Evolutionary conservation across 2,888 invertebrate species (phyloP).

Genomic region (Lithophane socia): DNA sequence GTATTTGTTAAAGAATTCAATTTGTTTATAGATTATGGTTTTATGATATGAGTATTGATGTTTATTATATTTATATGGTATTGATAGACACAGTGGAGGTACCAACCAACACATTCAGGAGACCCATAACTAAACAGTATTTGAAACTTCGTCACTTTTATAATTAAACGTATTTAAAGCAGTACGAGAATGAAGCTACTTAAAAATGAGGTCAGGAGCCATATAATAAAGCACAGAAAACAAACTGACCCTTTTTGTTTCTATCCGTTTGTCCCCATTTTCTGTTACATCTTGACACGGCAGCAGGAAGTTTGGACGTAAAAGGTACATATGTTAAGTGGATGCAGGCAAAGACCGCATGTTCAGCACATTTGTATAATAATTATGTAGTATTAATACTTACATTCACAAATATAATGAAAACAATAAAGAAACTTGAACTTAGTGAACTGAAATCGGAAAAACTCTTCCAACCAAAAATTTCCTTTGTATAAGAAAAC

Average conservation of each 20-base stretch:
- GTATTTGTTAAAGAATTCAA: conserved; percentile 46
- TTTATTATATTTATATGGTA: neutral
- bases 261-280: conserved; percentile 45
- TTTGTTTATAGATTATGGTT: conserved; percentile 7
- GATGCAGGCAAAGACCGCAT: neutral
- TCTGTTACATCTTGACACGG: conserved; percentile 51
- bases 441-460: neutral
- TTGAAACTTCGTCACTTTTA: no score
- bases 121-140: no score
- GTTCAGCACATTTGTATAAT: neutral
- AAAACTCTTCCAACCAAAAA: neutral
- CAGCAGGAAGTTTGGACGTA: conserved; percentile 42
- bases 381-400: neutral
- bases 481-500: neutral
- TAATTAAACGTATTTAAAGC: neutral
- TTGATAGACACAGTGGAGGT: neutral
- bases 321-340: conserved; percentile 25
- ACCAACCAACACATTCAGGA: no score
- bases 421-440: neutral
- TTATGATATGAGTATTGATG: neutral
- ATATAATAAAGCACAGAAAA: conserved; percentile 34
- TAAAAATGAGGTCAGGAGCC: conserved; percentile 40
- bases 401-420: neutral
- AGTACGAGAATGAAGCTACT: neutral
- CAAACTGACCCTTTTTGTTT: conserved; percentile 44